A percentile compares a stretch with the other conserved stretches of the same genome.
phyloP scores from a whole-genome alignment of 2,888 invertebrate genomes.

The Busseola fusca region DNA sequence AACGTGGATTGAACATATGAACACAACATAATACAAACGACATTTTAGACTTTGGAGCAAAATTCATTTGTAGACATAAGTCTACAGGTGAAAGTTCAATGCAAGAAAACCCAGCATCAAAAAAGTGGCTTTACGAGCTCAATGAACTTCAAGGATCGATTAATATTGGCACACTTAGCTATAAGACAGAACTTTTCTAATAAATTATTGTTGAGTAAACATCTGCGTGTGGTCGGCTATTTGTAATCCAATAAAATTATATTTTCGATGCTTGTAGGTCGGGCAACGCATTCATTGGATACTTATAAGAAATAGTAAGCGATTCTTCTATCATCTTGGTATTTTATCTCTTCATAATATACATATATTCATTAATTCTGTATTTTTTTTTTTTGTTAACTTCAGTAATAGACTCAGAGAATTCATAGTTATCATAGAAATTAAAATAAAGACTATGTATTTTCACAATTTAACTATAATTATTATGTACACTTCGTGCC shows the following conservation, averaged over 20 bases:
- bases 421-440: conserved; percentile 19
- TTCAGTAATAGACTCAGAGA: conserved; percentile 4
- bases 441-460: conserved; percentile 35
- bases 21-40: not conserved
- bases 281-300: conserved; percentile 47
- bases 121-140: conserved; percentile 28
- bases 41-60: not conserved
- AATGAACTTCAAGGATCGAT: conserved; percentile 43
- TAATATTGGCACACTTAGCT: conserved; percentile 36
- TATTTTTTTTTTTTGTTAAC: not conserved
- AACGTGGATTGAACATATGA: not conserved
- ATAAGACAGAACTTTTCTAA: conserved; percentile 33
- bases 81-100: not conserved
- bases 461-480: conserved; percentile 20
- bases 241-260: conserved; percentile 49
- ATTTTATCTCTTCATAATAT: conserved; percentile 3
- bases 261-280: conserved; percentile 27
- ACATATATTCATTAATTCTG: not conserved
- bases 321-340: conserved; percentile 5
- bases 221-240: conserved; percentile 46
- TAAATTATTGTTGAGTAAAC: conserved; percentile 46
- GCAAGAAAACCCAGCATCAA: conserved; percentile 15
- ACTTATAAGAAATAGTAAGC: conserved; percentile 10
- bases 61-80: not conserved
- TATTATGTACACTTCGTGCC: not conserved